Conservation (phyloP, 2,113 vertebrate species). For the Stigmatopora argus region DNA sequence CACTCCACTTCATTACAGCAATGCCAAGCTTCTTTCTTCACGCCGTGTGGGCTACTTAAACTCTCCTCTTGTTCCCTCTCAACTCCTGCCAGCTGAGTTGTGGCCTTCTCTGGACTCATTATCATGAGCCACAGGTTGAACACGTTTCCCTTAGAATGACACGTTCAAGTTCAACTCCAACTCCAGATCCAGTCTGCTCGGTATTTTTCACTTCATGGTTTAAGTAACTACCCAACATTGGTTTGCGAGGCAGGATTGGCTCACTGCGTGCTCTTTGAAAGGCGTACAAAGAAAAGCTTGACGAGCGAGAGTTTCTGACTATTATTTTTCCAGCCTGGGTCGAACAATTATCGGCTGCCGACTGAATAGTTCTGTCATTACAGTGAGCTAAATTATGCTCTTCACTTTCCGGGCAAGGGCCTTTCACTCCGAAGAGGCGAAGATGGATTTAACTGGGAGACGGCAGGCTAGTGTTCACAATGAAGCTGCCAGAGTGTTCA, state of each 20-base stretch:
- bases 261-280: constrained; percentile 21
- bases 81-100: constrained; percentile 4
- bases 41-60: constrained; percentile 2
- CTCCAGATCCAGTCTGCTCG: constrained; percentile 37
- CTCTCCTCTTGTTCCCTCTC: constrained; percentile 8
- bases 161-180: constrained; percentile 52
- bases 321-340: constrained; percentile 50
- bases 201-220: constrained; percentile 55
- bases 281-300: constrained; percentile 27
- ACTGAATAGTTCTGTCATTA: constrained; percentile 62
- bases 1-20: constrained; percentile 56
- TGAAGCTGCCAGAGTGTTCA: constrained; percentile 44
- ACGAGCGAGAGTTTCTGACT: constrained; percentile 43
- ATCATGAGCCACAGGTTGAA: constrained; percentile 48
- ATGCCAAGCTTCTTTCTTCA: constrained; percentile 14
- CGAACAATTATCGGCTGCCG: constrained; percentile 49
- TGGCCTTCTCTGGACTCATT: constrained; percentile 54
- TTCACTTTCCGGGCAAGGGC: constrained; percentile 57
- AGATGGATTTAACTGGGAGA: constrained; percentile 45
- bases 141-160: constrained; percentile 46
- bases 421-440: constrained; percentile 47
- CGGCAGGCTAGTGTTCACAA: constrained; percentile 41
- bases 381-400: constrained; percentile 56
- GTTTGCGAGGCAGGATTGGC: constrained; percentile 37
- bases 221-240: constrained; percentile 38